These are phyloP conservation scores for Drosophila watanabei DNA, from an alignment of 1,140 invertebrate species.

Conservation along the genomic window DNA sequence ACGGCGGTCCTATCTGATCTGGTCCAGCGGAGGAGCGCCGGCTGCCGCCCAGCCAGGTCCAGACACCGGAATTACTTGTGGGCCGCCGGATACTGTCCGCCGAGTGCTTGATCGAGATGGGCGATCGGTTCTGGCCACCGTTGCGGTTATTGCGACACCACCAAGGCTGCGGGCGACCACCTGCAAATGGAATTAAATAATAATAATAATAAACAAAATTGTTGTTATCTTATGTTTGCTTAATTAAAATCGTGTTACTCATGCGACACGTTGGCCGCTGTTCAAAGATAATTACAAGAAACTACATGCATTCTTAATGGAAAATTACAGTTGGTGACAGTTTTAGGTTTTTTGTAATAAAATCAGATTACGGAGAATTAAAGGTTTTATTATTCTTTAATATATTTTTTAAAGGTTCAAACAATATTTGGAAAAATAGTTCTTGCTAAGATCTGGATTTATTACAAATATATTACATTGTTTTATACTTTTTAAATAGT, in stretches of 20 bases:
- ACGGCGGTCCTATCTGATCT: constrained; percentile 85
- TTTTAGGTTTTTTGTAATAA: neutral
- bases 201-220: neutral
- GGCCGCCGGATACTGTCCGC: constrained; percentile 86
- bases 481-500: no score
- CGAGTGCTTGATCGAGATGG: constrained; percentile 82
- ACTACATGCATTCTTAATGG: constrained; percentile 29
- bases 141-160: constrained; percentile 85
- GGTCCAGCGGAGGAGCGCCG: constrained; percentile 86
- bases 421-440: no score
- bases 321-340: constrained; percentile 17
- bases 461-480: no score
- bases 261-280: constrained; percentile 63
- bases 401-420: no score
- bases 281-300: constrained; percentile 59
- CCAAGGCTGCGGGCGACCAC: constrained; percentile 84
- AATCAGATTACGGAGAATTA: neutral
- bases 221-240: constrained; percentile 54
- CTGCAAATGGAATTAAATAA: constrained; percentile 36
- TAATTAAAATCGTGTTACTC: constrained; percentile 82
- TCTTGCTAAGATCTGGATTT: no score
- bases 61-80: constrained; percentile 88
- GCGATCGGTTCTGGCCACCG: constrained; percentile 75
- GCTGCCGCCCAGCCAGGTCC: constrained; percentile 89
- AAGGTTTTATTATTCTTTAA: neutral